phyloP scores from a whole-genome alignment of 1,140 invertebrate species.

The Pararge aegeria region DNA sequence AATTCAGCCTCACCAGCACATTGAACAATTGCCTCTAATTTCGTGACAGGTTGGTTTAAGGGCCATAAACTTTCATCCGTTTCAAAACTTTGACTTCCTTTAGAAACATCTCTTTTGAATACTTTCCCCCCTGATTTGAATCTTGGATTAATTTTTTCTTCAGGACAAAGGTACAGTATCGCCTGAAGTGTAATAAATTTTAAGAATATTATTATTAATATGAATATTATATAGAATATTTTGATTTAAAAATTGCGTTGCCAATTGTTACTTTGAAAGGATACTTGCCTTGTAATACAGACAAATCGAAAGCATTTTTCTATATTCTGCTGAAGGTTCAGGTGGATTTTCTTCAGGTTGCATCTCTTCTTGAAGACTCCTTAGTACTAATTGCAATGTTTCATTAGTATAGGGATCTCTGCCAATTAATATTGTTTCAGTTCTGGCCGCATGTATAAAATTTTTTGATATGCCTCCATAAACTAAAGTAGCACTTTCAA shows the following conservation, averaged over 20 bases:
- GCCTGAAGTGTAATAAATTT: conserved; percentile 57
- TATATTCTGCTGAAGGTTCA: conserved; percentile 83
- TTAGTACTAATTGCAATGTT: conserved; percentile 80
- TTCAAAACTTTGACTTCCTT: conserved; percentile 84
- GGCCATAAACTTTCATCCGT: conserved; percentile 85
- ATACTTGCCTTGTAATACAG: conserved; percentile 86
- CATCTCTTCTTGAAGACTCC: conserved; percentile 82
- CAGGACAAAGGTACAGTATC: conserved; percentile 72
- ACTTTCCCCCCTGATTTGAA: conserved; percentile 75
- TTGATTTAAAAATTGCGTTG: too few relatives aligned
- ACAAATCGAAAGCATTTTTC: conserved; percentile 82
- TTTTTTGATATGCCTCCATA: conserved; percentile 84
- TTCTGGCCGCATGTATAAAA: conserved; percentile 86
- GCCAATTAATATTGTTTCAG: conserved; percentile 82
- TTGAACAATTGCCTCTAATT: conserved; percentile 83
- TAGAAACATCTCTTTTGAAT: conserved; percentile 81
- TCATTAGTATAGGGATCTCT: conserved; percentile 78
- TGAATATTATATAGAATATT: too few relatives aligned
- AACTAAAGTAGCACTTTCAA: conserved; percentile 79
- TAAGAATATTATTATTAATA: too few relatives aligned
- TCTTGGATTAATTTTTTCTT: conserved; percentile 59
- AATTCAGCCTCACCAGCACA: conserved; percentile 85
- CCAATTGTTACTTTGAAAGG: too few relatives aligned
- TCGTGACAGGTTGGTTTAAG: conserved; percentile 84
- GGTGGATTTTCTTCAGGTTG: conserved; percentile 81